Conservation (phyloP, 2,888 invertebrate genomes). For the Caenorhabditis angaria region DNA sequence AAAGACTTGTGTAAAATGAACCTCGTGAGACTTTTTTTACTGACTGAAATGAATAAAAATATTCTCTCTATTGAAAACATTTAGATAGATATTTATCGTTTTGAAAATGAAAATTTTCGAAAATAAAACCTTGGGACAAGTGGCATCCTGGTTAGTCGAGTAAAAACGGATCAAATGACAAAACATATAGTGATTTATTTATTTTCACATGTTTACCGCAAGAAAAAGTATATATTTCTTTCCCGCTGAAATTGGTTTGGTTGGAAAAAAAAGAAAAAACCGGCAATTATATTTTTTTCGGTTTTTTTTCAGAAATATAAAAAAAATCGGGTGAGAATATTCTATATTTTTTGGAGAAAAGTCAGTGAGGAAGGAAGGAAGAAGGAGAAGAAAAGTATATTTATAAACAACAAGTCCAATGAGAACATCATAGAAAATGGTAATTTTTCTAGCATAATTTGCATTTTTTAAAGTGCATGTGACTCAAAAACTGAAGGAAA, state of each 20-base stretch:
- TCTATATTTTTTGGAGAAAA: too few relatives aligned
- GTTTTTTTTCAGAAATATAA: not conserved
- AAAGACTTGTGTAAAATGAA: not conserved
- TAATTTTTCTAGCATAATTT: too few relatives aligned
- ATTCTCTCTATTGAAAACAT: not conserved
- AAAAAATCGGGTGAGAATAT: not conserved
- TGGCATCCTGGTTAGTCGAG: not conserved
- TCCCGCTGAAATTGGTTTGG: not conserved
- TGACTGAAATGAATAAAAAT: too few relatives aligned
- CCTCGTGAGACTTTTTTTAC: not conserved
- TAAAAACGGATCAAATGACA: not conserved
- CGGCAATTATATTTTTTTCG: not conserved
- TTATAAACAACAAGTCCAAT: too few relatives aligned
- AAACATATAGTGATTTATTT: conserved; percentile 2
- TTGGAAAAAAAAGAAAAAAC: not conserved
- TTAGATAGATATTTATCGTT: too few relatives aligned
- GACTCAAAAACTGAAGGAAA: too few relatives aligned
- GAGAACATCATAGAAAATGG: too few relatives aligned
- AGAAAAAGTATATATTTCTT: too few relatives aligned
- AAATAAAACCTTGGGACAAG: not conserved
- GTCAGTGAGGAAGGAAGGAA: too few relatives aligned
- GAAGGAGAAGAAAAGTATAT: too few relatives aligned
- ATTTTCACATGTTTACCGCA: conserved; percentile 4
- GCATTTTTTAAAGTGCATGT: too few relatives aligned
- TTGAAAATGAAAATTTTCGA: not conserved